phyloP scores from a whole-genome alignment of 2,113 vertebrate species.

The Anthoscopus minutus region DNA sequence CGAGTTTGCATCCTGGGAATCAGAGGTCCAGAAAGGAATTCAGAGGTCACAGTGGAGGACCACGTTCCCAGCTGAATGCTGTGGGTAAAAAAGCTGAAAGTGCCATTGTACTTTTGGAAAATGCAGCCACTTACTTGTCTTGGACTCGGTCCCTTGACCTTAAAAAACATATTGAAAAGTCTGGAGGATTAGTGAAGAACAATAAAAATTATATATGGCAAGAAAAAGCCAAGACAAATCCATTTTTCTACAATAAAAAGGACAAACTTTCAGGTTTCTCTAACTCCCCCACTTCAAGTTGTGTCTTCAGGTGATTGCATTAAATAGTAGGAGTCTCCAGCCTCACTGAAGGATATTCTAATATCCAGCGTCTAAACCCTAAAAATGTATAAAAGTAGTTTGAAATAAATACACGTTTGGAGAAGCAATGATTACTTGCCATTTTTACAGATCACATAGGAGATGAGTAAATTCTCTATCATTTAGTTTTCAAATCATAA shows the following conservation, averaged over 20 bases:
- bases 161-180: not conserved
- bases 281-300: not conserved
- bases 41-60: not conserved
- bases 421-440: conserved; percentile 2
- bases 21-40: not conserved
- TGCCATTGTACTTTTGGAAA: not conserved
- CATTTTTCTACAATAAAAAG: not conserved
- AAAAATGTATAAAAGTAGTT: not conserved
- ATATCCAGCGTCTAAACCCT: not conserved
- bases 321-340: not conserved
- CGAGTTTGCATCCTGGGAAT: not conserved
- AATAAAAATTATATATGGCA: not conserved
- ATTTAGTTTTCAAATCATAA: conserved; percentile 12
- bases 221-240: not conserved
- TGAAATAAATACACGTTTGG: conserved; percentile 11
- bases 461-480: not conserved
- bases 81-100: not conserved
- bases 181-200: not conserved
- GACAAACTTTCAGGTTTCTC: not conserved
- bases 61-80: not conserved
- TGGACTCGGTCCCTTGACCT: not conserved
- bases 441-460: not conserved
- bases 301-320: not conserved
- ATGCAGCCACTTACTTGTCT: not conserved
- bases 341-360: not conserved